phyloP scores from a whole-genome alignment of 2,797 vertebrate species.

The Pipistrellus nathusii region DNA sequence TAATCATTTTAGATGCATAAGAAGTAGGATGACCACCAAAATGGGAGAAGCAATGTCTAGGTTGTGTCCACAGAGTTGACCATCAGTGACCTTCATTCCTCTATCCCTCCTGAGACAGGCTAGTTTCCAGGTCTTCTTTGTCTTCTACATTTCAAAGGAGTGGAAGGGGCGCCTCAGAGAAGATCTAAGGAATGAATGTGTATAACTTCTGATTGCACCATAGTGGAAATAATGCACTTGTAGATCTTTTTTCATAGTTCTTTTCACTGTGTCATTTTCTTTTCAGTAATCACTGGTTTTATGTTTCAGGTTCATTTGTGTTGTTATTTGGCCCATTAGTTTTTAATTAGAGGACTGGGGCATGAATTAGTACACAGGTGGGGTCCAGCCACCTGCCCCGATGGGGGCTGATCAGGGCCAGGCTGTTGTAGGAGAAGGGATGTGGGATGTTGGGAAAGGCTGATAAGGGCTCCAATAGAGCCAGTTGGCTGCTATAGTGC shows the following conservation, averaged over 20 bases:
- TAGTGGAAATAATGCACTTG: not conserved
- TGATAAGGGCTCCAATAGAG: too few relatives aligned
- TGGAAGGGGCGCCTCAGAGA: not conserved
- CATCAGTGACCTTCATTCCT: not conserved
- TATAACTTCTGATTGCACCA: not conserved
- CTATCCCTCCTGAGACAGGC: not conserved
- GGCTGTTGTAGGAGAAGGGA: too few relatives aligned
- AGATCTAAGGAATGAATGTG: not conserved
- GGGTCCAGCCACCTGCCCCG: too few relatives aligned
- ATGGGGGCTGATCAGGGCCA: too few relatives aligned
- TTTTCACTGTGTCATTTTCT: not conserved
- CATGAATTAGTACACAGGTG: too few relatives aligned
- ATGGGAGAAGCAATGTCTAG: not conserved
- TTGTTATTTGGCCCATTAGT: not conserved
- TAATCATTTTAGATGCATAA: not conserved
- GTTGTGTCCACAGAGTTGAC: not conserved
- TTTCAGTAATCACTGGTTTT: not conserved
- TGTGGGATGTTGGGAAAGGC: too few relatives aligned
- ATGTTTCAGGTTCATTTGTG: not conserved
- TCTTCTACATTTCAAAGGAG: not conserved
- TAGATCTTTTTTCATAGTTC: not conserved
- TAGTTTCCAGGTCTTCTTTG: not conserved
- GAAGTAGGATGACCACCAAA: not conserved
- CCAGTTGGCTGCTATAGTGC: too few relatives aligned
- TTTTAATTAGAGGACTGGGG: not conserved